Conservation (phyloP, 2,888 invertebrate species). For the Beris chalybata region DNA sequence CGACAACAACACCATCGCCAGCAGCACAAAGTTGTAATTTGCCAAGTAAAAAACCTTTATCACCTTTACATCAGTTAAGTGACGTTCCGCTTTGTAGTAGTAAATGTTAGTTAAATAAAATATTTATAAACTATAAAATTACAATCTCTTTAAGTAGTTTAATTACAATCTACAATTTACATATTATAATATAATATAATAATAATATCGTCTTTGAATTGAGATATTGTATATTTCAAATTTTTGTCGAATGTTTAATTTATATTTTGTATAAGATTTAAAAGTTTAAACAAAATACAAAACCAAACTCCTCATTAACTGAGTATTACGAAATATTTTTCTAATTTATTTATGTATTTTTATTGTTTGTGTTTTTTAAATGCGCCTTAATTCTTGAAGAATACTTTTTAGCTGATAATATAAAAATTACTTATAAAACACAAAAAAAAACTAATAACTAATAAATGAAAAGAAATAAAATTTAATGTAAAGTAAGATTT, state of each 20-base stretch:
- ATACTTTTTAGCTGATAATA: no score
- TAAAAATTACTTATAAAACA: no score
- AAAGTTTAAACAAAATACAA: no score
- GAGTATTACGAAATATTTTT: no score
- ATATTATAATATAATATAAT: no score
- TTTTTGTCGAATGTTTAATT: slow-evolving; percentile 20
- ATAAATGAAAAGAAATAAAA: no score
- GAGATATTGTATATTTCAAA: slow-evolving; percentile 28
- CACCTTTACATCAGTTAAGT: slow-evolving; percentile 37
- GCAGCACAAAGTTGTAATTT: slow-evolving; percentile 31
- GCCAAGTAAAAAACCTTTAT: slow-evolving; percentile 33
- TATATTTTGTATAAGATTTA: neutral
- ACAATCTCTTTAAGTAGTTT: neutral
- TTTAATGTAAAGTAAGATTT: no score
- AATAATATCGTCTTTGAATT: neutral
- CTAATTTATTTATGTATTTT: no score
- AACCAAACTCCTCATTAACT: no score
- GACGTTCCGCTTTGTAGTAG: slow-evolving; percentile 41
- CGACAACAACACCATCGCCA: slow-evolving; percentile 15
- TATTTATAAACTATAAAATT: neutral
- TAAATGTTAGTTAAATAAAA: slow-evolving; percentile 40
- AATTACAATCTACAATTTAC: slow-evolving; percentile 2
- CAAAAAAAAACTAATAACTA: no score
- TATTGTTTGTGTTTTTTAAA: no score
- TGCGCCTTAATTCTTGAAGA: no score